These are phyloP conservation scores for Genyomyrus donnyi DNA, from an alignment of 2,113 vertebrate genomes.

Conservation along the genomic window DNA sequence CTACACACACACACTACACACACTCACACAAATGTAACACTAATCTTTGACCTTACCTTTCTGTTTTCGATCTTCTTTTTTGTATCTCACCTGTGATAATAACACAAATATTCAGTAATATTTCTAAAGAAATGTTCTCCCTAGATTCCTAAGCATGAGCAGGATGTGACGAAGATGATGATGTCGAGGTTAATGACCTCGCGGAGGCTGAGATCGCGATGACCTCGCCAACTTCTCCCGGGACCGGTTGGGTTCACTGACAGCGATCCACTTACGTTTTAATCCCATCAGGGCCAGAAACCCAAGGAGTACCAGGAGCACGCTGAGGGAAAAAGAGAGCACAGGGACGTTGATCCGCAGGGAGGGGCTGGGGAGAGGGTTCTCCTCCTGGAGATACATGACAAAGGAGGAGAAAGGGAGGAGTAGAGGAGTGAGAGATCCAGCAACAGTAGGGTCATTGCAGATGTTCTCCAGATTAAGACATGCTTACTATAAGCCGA, in stretches of 20 bases:
- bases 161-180: background rate
- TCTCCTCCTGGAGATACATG: constrained; percentile 41
- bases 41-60: constrained; percentile 48
- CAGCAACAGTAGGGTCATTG: background rate
- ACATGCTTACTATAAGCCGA: constrained; percentile 43
- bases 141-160: background rate
- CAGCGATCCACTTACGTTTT: constrained; percentile 42
- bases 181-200: background rate
- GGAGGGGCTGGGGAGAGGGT: constrained; percentile 45
- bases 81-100: constrained; percentile 43
- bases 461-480: background rate
- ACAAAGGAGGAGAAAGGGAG: constrained; percentile 18
- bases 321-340: constrained; percentile 53
- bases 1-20: no score
- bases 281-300: constrained; percentile 49
- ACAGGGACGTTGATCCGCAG: constrained; percentile 57
- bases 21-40: background rate
- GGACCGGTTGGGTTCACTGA: background rate
- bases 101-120: background rate
- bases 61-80: constrained; percentile 37
- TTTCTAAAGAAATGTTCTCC: background rate
- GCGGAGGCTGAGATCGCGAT: background rate
- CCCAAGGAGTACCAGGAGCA: constrained; percentile 43
- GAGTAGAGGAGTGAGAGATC: background rate
- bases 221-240: background rate